Evolutionary conservation across 2,113 vertebrate species (phyloP).

Genomic region (Bagarius yarrelli): DNA sequence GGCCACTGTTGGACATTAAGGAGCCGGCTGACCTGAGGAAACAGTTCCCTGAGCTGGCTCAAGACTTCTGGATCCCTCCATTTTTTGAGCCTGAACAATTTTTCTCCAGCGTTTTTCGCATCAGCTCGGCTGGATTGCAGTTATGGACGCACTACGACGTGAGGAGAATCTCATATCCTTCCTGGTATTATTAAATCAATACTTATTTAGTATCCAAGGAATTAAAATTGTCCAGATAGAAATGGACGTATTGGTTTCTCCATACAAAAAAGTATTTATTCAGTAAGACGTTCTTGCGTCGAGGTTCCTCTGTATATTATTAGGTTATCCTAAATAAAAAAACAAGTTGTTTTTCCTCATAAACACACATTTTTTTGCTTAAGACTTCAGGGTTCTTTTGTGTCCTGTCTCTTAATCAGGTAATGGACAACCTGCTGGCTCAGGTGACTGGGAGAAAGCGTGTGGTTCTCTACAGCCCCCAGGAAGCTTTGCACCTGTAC

Average conservation of each 20-base stretch:
- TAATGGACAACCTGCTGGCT: constrained; percentile 97
- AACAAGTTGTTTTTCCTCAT: too few relatives aligned
- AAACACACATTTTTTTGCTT: too few relatives aligned
- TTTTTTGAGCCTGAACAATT: constrained; percentile 88
- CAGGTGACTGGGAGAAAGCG: constrained; percentile 90
- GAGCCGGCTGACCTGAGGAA: constrained; percentile 89
- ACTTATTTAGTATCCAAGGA: background rate
- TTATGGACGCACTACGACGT: constrained; percentile 98
- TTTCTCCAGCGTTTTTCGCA: constrained; percentile 94
- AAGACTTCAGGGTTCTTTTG: too few relatives aligned
- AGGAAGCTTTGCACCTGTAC: constrained; percentile 88
- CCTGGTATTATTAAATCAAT: background rate
- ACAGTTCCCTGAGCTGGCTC: constrained; percentile 86
- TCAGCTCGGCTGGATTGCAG: constrained; percentile 91
- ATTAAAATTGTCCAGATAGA: too few relatives aligned
- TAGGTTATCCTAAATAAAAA: too few relatives aligned
- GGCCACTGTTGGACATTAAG: constrained; percentile 60
- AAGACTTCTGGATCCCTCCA: constrained; percentile 81
- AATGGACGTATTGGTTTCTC: too few relatives aligned
- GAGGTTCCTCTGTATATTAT: too few relatives aligned
- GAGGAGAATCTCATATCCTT: constrained; percentile 52
- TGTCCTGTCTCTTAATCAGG: constrained; percentile 64
- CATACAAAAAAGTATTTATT: too few relatives aligned
- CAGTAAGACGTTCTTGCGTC: too few relatives aligned
- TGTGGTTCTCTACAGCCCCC: constrained; percentile 85